A percentile compares a stretch with the other conserved stretches of the same genome.
phyloP scores from a whole-genome alignment of 2,113 vertebrate genomes.

The Ictalurus furcatus region DNA sequence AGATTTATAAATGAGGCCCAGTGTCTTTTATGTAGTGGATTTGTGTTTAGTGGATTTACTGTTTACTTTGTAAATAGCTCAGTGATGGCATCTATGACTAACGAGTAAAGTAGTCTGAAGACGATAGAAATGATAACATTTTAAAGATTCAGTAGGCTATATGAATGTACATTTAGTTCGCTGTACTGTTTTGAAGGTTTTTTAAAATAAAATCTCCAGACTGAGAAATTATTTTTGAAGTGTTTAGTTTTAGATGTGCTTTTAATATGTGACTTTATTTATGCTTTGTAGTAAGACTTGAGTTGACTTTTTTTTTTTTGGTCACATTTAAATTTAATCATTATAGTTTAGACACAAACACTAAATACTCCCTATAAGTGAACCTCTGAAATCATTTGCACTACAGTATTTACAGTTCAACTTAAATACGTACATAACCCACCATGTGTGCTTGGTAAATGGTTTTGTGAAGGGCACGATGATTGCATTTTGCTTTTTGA shows the following conservation, averaged over 20 bases:
- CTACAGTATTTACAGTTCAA: background rate
- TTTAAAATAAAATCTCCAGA: background rate
- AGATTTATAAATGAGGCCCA: background rate
- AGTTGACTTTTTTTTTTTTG: background rate
- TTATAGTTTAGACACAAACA: background rate
- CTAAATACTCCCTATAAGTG: too few relatives aligned
- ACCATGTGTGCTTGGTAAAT: background rate
- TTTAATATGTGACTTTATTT: background rate
- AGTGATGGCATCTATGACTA: background rate
- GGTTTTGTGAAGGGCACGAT: background rate
- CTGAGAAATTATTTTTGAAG: background rate
- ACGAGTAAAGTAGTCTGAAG: background rate
- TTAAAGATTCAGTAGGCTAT: background rate
- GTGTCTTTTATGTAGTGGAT: background rate
- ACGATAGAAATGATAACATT: background rate
- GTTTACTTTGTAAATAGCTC: conserved; percentile 8
- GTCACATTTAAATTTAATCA: background rate
- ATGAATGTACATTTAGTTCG: conserved; percentile 13
- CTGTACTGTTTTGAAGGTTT: background rate
- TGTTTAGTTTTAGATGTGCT: background rate
- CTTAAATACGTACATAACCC: background rate
- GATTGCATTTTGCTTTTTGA: background rate
- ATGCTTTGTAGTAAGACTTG: background rate
- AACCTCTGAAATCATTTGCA: background rate
- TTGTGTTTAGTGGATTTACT: background rate